These are phyloP conservation scores for Cherax quadricarinatus DNA, from an alignment of 1,140 invertebrate genomes.

Conservation along the genomic window DNA sequence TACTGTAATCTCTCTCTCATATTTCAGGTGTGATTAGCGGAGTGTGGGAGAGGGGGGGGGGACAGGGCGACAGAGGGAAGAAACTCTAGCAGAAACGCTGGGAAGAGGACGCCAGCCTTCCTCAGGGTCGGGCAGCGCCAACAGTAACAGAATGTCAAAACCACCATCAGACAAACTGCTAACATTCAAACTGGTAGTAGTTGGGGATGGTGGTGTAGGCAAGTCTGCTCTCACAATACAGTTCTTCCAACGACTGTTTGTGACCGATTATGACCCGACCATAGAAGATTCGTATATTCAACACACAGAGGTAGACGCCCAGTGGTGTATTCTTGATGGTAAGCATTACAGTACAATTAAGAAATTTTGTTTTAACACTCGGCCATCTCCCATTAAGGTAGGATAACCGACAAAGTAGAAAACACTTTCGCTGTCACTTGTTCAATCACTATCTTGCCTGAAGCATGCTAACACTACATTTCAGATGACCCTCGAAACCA, in stretches of 20 bases:
- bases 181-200: slow-evolving; percentile 92
- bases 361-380: no score
- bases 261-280: slow-evolving; percentile 93
- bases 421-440: no score
- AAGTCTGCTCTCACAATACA: slow-evolving; percentile 95
- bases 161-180: slow-evolving; percentile 89
- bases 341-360: slow-evolving; percentile 74
- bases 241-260: slow-evolving; percentile 91
- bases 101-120: neutral
- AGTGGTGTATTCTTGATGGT: slow-evolving; percentile 95
- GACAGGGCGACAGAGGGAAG: neutral
- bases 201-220: slow-evolving; percentile 91
- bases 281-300: slow-evolving; percentile 94
- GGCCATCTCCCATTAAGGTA: no score
- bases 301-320: slow-evolving; percentile 93
- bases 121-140: neutral
- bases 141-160: slow-evolving; percentile 78
- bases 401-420: no score
- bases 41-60: neutral
- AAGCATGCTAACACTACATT: no score
- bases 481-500: no score
- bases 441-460: no score
- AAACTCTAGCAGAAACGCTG: neutral
- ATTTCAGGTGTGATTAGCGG: neutral
- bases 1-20: neutral